Base-by-base conservation (phyloP, 2,113 vertebrate genomes). In the Ciconia boyciana region DNA sequence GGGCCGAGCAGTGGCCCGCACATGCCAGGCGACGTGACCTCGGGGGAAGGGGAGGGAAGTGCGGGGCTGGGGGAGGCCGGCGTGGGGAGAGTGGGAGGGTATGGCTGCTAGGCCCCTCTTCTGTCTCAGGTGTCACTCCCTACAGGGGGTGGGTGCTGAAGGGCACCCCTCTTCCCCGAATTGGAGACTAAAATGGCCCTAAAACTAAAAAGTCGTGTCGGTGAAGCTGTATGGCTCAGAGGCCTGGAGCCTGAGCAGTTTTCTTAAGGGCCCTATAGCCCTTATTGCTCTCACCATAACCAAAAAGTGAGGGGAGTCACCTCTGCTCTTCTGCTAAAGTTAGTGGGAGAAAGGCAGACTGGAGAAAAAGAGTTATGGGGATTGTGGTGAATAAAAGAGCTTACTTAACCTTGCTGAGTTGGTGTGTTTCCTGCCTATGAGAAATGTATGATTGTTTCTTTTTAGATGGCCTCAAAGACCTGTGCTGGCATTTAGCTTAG, bases 91-190 rank as follows among this genome's bases (percentile, higher is more conserved):
- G 31, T 4, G 0, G 46, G 24, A 25, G 69, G 57, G 4, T 22
- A 2, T 5, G 48, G 36, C 24, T 28, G 25, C 15, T 31, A 3
- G 25, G 79, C 28, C 25, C 9, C 7, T n/a, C 1, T 19, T 36
- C 3, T 49, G 64, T 18, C 28, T 32, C 29, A 2, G 48, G 29
- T 31, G 14, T 3, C 10, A 7, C 14, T 78, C 9, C 13, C 4
- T 9, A 0, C 25, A 1, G 14, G 31, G 17, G 8, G 1, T 13
- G 48, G 21, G 11, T 39, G 49, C 17, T n/a, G 0, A 3, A 5
- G n/a, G 19, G 29, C 39, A 6, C 13, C 25, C 16, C 8, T 39
- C 14, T 28, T 15, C 21, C n/a, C 61, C 7, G 2, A 13, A 2
- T 31, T 4, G 43, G n/a, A 32, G 48, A 1, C 7, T 6, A 15